Evolutionary conservation across 2,113 vertebrate genomes (phyloP), one percentile per base, ranked within the genome.

Genomic region (Campylomormyrus numenius): DNA sequence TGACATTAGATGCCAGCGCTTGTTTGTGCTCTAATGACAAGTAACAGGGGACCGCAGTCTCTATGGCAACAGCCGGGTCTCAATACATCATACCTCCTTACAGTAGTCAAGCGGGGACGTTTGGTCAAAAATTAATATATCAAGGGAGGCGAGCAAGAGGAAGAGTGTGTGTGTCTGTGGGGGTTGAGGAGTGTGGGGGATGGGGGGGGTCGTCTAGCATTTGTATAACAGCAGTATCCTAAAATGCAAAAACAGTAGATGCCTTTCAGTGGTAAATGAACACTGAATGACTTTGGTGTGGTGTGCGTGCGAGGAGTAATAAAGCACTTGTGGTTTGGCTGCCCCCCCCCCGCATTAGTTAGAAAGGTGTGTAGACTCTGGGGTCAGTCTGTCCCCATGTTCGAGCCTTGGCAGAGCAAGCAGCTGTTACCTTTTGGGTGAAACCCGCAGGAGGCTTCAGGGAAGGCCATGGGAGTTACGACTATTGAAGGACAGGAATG

Each of bases 61-160:
- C 97, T 96, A 97, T 97, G 96, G 96, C 95, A 97, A 98, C 97
- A 95, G 94, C 93, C 93, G 91, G 94, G 96, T 95, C 95, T 96
- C 96, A 96, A 96, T 97, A 96, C 95, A 97, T 97, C 96, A 97
- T 93, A 96, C 94, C 95, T 97, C 93, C 95, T 97, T 97, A 96
- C 95, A 95, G 94, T 95, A 95, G 95, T 96, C 95, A 96, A 96
- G 95, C 93, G 90, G 93, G 94, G 94, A 95, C 92, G 92, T 95
- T 95, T 96, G 95, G 96, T 96, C 95, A 96, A 95, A 96, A 96
- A 95, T 94, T 91, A 92, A 96, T 95, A 95, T 94, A 94, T 95
- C 94, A 95, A 93, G 90, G 93, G 92, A 95, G 91, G 90, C 88
- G 90, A 66, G 62, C 45, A 87, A 87, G 45, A 58, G 86, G 74